phyloP scores from a whole-genome alignment of 2,797 vertebrate species.

The Pitangus sulphuratus region DNA sequence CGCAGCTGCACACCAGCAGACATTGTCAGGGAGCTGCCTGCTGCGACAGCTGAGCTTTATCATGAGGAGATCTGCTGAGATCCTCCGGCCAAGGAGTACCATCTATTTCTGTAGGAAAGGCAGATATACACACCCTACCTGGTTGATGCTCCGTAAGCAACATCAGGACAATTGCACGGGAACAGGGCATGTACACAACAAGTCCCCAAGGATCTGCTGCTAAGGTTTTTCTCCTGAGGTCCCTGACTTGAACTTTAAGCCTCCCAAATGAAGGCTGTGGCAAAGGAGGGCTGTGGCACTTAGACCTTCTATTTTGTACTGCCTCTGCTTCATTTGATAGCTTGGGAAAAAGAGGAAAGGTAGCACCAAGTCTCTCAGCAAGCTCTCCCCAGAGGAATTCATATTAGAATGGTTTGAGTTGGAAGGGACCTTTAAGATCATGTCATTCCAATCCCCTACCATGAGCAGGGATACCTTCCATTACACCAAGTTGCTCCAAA shows the following conservation, averaged over 20 bases:
- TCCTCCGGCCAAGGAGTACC: neutral
- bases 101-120: neutral
- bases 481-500: neutral
- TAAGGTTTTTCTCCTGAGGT: neutral
- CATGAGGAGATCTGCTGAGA: neutral
- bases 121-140: accelerated
- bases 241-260: neutral
- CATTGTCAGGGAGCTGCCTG: neutral
- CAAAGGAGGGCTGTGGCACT: neutral
- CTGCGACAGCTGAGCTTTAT: neutral
- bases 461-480: neutral
- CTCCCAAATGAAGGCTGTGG: neutral
- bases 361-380: neutral
- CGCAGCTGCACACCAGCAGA: neutral
- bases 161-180: accelerated
- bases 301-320: neutral
- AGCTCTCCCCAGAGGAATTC: neutral
- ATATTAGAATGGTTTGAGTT: neutral
- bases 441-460: neutral
- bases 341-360: neutral
- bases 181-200: neutral
- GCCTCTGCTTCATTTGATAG: neutral
- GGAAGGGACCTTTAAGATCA: neutral
- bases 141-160: neutral
- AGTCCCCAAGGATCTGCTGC: neutral